Evolutionary conservation across 2,797 vertebrate genomes (phyloP), one percentile per base, ranked within the genome.

Genomic region (Semaprochilodus insignis): DNA sequence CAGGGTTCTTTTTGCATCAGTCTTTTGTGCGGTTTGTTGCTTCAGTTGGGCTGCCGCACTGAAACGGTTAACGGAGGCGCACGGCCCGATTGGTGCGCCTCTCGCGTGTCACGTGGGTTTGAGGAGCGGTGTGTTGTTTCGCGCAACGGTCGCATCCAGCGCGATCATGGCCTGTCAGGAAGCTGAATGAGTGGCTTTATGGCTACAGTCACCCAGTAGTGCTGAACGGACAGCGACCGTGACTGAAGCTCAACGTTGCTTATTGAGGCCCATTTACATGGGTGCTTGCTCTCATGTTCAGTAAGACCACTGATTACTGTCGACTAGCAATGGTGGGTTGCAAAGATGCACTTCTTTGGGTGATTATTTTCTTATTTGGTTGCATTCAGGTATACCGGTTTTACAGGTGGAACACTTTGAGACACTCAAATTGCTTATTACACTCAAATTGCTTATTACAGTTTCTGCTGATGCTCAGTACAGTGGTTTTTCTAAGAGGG

Each of bases 21-120:
- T 78, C 74, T 84, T 85, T 65, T 73, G 81, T 84, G 81, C 83
- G 85, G 85, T 51, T 85, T 90, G 86, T 81, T 90, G 87, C 83
- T 86, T 88, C 88, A 86, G 77, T 88, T 90, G 85, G 86, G 81
- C 83, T 82, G 85, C 85, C 8, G 89, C 66, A 31, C 87, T 86
- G 90, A 93, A 93, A 93, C 91, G 92, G 93, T 94, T 93, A 92
- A 92, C 89, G 88, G 80, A 23, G 84, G 48, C 71, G 72, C 77
- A 52, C 57, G 77, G n/a, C 40, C 76, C 54, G 87, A 94, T 94
- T 94, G 94, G 93, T 83, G 88, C 25, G 80, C 70, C 54, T 17
- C 40, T 79, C 67, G 11, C 77, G 81, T 48, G 65, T 93, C 94
- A 94, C 92, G 93, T 95, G 77, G 72, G 15, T 81, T 89, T 82